Evolutionary conservation across 2,113 vertebrate species (phyloP), one percentile per base, ranked within the genome.

Genomic region (Spheniscus mendiculus): DNA sequence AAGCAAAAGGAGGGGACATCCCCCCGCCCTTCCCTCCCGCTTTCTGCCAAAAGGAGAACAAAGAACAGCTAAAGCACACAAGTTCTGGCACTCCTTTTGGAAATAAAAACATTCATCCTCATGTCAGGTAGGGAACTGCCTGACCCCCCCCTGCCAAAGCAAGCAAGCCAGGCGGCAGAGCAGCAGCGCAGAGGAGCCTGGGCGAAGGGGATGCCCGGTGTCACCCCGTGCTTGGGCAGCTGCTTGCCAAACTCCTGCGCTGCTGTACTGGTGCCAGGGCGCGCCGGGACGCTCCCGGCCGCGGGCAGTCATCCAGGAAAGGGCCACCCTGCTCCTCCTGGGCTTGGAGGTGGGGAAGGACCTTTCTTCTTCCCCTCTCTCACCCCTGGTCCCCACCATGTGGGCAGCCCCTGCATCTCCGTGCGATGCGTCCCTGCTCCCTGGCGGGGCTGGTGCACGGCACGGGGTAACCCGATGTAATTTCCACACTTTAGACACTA

Each of bases 71-170:
- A 74, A 92, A 97, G 71, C 49, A 10, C 92, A 93, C 78, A 87
- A 90, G 83, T 96, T 95, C 94, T 95, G 96, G 89, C 87, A 77
- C 74, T 94, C 62, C 18, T 17, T 38, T 47, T 97, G 90, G 93
- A 90, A 93, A 97, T 65, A 94, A 95, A 95, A 97, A 91, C 87
- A 91, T 97, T 94, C 94, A 94, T 96, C 90, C 90, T 96, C 83
- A 91, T 96, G 95, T 94, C 97, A 97, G 94, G 91, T 96, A 95
- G 92, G 95, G 93, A 95, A 90, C 87, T 97, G 96, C 91, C 82
- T 1, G 5, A 36, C 67, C 59, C 58, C 42, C 42, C 45, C 27
- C 32, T 95, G 95, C 95, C 95, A 97, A 96, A 91, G 82, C 72
- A 90, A 95, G 92, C 95, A 92, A 72, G 56, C 59, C 0, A 0